Conservation (phyloP, 2,113 vertebrate species). For the Neoarius graeffei region DNA sequence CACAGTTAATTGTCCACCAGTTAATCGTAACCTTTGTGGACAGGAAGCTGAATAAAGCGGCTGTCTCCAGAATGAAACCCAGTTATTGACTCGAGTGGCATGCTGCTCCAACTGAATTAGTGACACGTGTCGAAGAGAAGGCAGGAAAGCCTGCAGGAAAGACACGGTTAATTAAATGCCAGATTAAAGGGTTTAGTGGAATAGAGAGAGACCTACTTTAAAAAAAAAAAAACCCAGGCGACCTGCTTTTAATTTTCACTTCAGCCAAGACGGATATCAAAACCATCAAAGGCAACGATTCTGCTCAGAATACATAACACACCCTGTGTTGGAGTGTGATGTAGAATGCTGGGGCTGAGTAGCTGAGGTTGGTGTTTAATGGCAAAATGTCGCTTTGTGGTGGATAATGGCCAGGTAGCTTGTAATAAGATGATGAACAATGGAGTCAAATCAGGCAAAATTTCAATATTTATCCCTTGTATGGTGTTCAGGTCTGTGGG, state of each 20-base stretch:
- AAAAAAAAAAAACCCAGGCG: background rate
- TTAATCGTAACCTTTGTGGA: background rate
- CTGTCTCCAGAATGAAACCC: background rate
- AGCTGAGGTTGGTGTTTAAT: background rate
- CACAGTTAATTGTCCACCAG: no score
- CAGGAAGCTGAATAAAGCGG: background rate
- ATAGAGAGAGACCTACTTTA: background rate
- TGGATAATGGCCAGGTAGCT: background rate
- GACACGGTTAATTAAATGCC: background rate
- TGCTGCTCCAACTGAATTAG: background rate
- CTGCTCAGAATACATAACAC: background rate
- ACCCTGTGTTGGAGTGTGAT: no score
- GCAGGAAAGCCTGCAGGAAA: background rate
- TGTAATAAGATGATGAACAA: background rate
- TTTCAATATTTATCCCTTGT: no score
- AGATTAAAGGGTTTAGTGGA: constrained; percentile 5
- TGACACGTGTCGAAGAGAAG: background rate
- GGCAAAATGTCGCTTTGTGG: background rate
- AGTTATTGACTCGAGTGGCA: background rate
- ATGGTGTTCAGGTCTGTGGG: no score
- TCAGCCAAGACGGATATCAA: background rate
- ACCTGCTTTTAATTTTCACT: background rate
- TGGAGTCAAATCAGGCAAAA: no score
- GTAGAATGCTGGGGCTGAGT: background rate
- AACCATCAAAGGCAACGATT: background rate